Evolutionary conservation across 2,113 vertebrate genomes (phyloP).

Genomic region (Lepidothrix coronata): DNA sequence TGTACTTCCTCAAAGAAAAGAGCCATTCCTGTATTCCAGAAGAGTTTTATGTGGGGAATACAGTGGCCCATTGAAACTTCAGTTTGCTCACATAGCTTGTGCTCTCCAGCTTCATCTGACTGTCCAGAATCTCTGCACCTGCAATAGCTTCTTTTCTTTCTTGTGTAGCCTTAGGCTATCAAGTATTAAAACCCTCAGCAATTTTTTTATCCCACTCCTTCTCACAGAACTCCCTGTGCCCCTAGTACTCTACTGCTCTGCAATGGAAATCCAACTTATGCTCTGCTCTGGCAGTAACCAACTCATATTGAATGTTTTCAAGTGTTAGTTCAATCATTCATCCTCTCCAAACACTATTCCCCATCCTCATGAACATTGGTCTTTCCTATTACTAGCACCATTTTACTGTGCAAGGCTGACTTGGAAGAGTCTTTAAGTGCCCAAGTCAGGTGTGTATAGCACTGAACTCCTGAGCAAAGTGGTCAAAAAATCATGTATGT

Average conservation of each 20-base stretch:
- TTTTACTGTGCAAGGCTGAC: neutral
- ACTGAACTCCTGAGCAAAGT: neutral
- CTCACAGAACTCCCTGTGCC: neutral
- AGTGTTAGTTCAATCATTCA: neutral
- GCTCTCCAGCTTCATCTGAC: neutral
- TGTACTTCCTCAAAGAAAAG: neutral
- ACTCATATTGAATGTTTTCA: neutral
- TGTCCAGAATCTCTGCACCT: neutral
- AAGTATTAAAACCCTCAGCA: neutral
- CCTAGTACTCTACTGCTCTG: neutral
- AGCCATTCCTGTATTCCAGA: neutral
- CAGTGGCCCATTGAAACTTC: neutral
- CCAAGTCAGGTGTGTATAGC: neutral
- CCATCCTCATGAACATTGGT: neutral
- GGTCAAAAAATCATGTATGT: neutral
- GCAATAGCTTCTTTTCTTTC: neutral
- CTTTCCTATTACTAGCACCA: neutral
- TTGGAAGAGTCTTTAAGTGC: neutral
- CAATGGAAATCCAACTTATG: neutral
- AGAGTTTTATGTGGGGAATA: neutral
- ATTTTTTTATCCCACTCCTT: neutral
- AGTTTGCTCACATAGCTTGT: neutral
- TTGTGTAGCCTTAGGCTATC: neutral
- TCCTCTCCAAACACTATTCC: neutral
- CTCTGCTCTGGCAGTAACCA: neutral